These are phyloP conservation scores for Habroteleia sp. DNA, from an alignment of 2,888 invertebrate species.

Conservation along the genomic window DNA sequence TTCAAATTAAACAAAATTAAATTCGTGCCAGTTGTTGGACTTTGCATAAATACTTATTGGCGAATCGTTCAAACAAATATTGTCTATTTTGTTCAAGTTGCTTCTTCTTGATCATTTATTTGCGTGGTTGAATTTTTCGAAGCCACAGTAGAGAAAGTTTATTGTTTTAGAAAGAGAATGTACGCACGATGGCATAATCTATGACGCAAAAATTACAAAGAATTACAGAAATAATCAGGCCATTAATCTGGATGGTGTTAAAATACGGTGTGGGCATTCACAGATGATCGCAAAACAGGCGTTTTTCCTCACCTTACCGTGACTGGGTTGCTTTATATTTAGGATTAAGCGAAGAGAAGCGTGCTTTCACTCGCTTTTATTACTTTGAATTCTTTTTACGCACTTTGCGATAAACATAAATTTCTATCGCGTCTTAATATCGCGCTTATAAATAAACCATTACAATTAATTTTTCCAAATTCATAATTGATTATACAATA, in stretches of 20 bases:
- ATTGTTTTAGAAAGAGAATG: background rate
- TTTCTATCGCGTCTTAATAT: too few species aligned
- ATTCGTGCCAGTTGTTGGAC: too few species aligned
- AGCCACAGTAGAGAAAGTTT: background rate
- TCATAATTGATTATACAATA: too few species aligned
- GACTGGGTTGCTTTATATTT: constrained; percentile 67
- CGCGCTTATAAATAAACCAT: too few species aligned
- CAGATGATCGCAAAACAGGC: constrained; percentile 41
- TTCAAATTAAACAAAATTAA: too few species aligned
- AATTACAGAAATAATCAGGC: constrained; percentile 37
- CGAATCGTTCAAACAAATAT: too few species aligned
- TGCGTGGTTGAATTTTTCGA: too few species aligned
- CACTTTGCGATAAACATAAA: constrained; percentile 8
- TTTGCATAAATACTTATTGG: too few species aligned
- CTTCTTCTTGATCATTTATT: too few species aligned
- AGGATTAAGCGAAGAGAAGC: constrained; percentile 57
- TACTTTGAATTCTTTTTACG: constrained; percentile 17
- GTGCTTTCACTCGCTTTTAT: constrained; percentile 41
- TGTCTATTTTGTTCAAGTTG: too few species aligned
- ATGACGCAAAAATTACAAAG: constrained; percentile 37
- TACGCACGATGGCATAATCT: constrained; percentile 7
- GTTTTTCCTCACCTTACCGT: constrained; percentile 55
- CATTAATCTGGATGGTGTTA: constrained; percentile 28
- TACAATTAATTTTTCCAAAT: too few species aligned
- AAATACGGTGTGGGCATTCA: constrained; percentile 32